Base-by-base conservation (phyloP, 2,113 vertebrate species). In the Oreochromis aureus region DNA sequence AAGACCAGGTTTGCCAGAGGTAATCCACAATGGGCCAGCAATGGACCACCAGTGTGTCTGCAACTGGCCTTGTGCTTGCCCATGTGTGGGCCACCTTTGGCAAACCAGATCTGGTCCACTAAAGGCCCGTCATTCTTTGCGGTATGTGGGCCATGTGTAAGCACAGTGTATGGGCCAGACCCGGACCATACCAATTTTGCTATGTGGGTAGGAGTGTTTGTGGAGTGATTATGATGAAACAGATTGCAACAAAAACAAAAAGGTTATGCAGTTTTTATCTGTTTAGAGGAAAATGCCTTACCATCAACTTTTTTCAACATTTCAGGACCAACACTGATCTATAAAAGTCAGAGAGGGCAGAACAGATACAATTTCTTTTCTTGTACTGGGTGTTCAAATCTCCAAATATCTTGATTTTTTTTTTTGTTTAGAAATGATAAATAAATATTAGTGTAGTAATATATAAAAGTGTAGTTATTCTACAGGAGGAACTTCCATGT, bases 321-420 rank as follows among this genome's bases (percentile, higher is more conserved):
- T 55, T 55, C 10, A 55, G 54, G 54, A 55, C 54, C 3, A 1
- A 22, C n/a, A 22, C n/a, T 55, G n/a, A 55, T 55, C n/a, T 55
- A 22, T 22, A 22, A 55, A 55, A 22, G 54, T 22, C n/a, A 22
- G n/a, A 34, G 6, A 22, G 54, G 54, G 10, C n/a, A 55, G 10
- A 55, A 0, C 0, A 55, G 54, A 22, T 22, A 55, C 0, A 0
- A 55, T 55, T 55, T 22, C 5, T 55, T 55, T 55, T 55, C 53
- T 55, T 55, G n/a, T 22, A 55, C 53, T 55, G n/a, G 53, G n/a
- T 55, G 53, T 55, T 22, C 53, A 55, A 22, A 55, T 22, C 53
- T 55, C 53, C n/a, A 55, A 55, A 55, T 55, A 22, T 22, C 53
- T 22, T 55, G 53, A 55, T n/a, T 12, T 55, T n/a, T 39, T 54